Evolutionary conservation across 2,797 vertebrate species (phyloP).

Genomic region (Diglossa cyanea): DNA sequence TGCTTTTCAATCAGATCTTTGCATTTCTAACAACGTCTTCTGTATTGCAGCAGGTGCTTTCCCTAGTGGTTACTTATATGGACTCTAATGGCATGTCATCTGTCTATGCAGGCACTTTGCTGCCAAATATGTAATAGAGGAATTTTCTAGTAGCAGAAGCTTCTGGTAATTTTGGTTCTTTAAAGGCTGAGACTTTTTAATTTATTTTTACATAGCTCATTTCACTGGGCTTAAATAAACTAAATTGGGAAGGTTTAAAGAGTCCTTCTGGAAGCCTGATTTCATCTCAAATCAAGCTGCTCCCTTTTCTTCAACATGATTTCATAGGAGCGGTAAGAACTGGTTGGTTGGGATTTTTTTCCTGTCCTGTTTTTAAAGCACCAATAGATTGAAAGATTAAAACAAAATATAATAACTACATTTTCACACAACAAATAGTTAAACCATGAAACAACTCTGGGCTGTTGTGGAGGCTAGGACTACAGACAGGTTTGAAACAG

Average conservation of each 20-base stretch:
- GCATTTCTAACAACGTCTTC: constrained; percentile 60
- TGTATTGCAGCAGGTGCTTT: constrained; percentile 62
- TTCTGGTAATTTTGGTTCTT: constrained; percentile 47
- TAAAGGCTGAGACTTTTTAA: constrained; percentile 19
- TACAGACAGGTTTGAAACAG: background rate
- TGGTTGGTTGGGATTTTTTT: background rate
- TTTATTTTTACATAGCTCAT: constrained; percentile 33
- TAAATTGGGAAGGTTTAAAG: constrained; percentile 3
- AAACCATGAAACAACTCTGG: background rate
- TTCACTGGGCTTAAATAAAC: constrained; percentile 27
- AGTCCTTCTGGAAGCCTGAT: background rate
- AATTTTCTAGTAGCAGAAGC: constrained; percentile 55
- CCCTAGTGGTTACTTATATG: constrained; percentile 55
- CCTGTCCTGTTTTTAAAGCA: background rate
- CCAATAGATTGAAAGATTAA: background rate
- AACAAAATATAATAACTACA: background rate
- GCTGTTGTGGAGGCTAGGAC: background rate
- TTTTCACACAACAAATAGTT: background rate
- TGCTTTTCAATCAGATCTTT: constrained; percentile 66
- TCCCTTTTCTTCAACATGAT: background rate
- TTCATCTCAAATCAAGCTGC: background rate
- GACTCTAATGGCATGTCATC: constrained; percentile 58
- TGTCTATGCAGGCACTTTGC: constrained; percentile 42
- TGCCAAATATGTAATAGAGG: constrained; percentile 57
- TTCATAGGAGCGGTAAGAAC: background rate